A percentile compares a stretch with the other conserved stretches of the same genome.
These are phyloP conservation scores for Eulemur mongoz DNA, from an alignment of 2,797 vertebrate genomes.

Conservation along the genomic window DNA sequence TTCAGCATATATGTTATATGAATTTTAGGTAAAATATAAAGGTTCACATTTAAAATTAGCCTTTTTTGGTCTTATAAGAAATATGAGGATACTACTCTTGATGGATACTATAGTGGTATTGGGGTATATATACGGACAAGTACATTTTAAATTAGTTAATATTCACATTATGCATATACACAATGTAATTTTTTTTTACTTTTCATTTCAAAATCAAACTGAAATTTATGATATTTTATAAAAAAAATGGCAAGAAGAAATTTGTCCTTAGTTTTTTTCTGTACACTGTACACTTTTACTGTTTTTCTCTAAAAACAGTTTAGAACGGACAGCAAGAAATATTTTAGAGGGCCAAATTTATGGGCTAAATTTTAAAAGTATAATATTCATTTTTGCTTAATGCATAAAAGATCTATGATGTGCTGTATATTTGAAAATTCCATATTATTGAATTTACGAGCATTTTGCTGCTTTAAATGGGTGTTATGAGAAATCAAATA, in stretches of 20 bases:
- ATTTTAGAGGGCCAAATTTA: not conserved
- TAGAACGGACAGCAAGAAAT: not conserved
- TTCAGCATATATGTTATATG: not conserved
- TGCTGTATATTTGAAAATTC: not conserved
- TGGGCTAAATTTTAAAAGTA: not conserved
- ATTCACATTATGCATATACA: slow-evolving; percentile 10
- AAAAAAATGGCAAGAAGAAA: not conserved
- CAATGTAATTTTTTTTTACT: not conserved
- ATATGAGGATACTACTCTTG: not conserved
- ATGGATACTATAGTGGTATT: not conserved
- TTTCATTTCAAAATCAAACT: slow-evolving; percentile 45
- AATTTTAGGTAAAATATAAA: slow-evolving; percentile 40
- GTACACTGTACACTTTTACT: not conserved
- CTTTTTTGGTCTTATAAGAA: not conserved
- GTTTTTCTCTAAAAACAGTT: not conserved
- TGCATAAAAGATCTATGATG: not conserved
- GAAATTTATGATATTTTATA: not conserved
- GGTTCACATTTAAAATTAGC: slow-evolving; percentile 16
- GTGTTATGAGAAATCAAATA: not conserved
- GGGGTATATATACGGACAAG: not conserved
- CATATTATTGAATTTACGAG: not conserved
- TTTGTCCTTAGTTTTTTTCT: not conserved
- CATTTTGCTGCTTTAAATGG: not conserved
- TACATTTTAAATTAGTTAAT: slow-evolving; percentile 10
- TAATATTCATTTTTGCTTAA: not conserved